Conservation (phyloP, 1,140 invertebrate genomes). For the Musca domestica region DNA sequence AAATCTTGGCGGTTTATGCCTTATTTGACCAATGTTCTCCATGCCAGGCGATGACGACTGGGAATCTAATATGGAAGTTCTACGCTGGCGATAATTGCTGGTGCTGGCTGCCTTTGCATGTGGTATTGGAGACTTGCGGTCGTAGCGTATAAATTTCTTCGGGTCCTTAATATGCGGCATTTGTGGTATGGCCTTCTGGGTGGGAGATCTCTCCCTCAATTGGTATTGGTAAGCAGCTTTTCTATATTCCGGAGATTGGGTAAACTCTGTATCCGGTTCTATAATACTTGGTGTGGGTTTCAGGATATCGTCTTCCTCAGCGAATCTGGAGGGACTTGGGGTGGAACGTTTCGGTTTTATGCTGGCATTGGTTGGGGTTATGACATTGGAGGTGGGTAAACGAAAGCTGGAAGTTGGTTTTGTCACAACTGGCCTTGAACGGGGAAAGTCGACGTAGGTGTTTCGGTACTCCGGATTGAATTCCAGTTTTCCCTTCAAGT, state of each 20-base stretch:
- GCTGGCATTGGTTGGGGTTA: slow-evolving; percentile 16
- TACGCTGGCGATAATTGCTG: slow-evolving; percentile 33
- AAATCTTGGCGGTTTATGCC: slow-evolving; percentile 39
- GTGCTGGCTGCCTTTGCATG: slow-evolving; percentile 27
- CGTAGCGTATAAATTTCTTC: neutral
- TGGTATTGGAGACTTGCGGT: neutral
- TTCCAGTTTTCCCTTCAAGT: slow-evolving; percentile 49
- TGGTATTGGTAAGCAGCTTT: slow-evolving; percentile 47
- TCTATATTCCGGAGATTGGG: slow-evolving; percentile 45
- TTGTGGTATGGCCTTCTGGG: neutral
- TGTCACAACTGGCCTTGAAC: slow-evolving; percentile 43
- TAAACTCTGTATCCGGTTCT: slow-evolving; percentile 31
- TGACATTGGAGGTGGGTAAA: slow-evolving; percentile 33
- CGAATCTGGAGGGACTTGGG: slow-evolving; percentile 18
- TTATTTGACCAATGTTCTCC: slow-evolving; percentile 32
- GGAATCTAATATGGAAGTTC: neutral
- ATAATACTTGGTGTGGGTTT: slow-evolving; percentile 8
- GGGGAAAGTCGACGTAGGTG: slow-evolving; percentile 48
- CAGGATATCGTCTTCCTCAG: neutral
- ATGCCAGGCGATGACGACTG: slow-evolving; percentile 27
- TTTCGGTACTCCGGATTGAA: slow-evolving; percentile 52
- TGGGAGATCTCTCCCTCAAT: slow-evolving; percentile 36
- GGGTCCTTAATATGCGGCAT: neutral
- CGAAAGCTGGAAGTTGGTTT: slow-evolving; percentile 50
- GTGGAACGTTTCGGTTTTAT: neutral